phyloP scores from a whole-genome alignment of 2,888 invertebrate species.

The Protophormia terraenovae region DNA sequence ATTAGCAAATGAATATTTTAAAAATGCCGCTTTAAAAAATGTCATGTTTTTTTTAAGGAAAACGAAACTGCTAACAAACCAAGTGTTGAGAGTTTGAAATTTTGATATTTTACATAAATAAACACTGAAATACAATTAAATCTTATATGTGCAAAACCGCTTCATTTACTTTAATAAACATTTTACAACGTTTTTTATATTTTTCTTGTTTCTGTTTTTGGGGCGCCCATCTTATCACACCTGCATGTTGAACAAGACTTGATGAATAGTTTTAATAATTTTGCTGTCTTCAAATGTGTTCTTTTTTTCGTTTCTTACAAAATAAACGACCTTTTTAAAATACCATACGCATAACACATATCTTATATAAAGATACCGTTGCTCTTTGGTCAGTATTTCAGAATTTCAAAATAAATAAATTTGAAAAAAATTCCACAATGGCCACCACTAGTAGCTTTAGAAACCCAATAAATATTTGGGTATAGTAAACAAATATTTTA shows the following conservation, averaged over 20 bases:
- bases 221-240: conserved; percentile 42
- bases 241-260: conserved; percentile 44
- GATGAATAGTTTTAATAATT: conserved; percentile 24
- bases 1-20: not conserved
- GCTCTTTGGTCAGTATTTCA: not conserved
- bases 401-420: conserved; percentile 40
- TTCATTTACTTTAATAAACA: not conserved
- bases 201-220: not conserved
- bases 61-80: not conserved
- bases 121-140: conserved; percentile 35
- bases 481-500: conserved; percentile 13
- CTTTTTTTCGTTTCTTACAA: not conserved
- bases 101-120: conserved; percentile 45
- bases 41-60: conserved; percentile 29
- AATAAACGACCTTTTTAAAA: conserved; percentile 48
- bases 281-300: not conserved
- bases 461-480: conserved; percentile 41
- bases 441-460: not conserved
- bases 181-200: no score
- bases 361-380: not conserved
- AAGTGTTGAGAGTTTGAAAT: conserved; percentile 26
- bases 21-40: conserved; percentile 41
- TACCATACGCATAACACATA: conserved; percentile 23
- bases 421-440: conserved; percentile 12
- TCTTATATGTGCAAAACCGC: not conserved